phyloP scores from a whole-genome alignment of 2,888 invertebrate genomes.

The Dicyrtomina minuta region DNA sequence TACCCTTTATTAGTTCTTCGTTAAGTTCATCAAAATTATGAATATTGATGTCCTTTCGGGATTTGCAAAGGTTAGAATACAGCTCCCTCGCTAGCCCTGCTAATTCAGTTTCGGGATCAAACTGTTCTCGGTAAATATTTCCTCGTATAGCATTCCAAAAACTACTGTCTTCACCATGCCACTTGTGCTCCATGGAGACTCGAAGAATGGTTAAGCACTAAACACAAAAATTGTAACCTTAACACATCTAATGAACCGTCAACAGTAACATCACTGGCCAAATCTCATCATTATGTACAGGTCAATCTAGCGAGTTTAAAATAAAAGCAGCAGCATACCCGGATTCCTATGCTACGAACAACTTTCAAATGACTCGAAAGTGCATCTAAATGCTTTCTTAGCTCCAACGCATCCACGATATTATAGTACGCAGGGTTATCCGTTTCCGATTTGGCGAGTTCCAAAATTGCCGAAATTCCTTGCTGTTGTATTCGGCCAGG shows the following conservation, averaged over 20 bases:
- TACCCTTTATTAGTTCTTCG: constrained; percentile 31
- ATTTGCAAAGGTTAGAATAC: constrained; percentile 9
- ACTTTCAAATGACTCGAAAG: constrained; percentile 70
- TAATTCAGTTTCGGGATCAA: constrained; percentile 43
- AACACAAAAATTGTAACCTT: neutral
- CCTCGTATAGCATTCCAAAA: constrained; percentile 29
- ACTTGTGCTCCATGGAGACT: constrained; percentile 12
- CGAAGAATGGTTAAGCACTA: constrained; percentile 36
- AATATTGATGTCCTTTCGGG: neutral
- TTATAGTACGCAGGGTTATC: constrained; percentile 57
- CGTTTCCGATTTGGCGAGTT: constrained; percentile 67
- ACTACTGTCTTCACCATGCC: neutral
- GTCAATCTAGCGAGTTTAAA: neutral
- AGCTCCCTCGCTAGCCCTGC: constrained; percentile 40
- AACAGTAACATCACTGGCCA: neutral
- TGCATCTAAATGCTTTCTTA: constrained; percentile 72
- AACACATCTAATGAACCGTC: neutral
- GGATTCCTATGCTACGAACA: constrained; percentile 76
- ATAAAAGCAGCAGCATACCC: constrained; percentile 54
- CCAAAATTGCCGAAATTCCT: constrained; percentile 76
- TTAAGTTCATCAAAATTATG: constrained; percentile 21
- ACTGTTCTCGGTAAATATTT: constrained; percentile 41
- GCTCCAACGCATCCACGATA: constrained; percentile 68
- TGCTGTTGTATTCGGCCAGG: constrained; percentile 73
- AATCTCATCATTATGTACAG: neutral